Evolutionary conservation across 2,888 invertebrate genomes (phyloP).

Genomic region (Drosophila dives): DNA sequence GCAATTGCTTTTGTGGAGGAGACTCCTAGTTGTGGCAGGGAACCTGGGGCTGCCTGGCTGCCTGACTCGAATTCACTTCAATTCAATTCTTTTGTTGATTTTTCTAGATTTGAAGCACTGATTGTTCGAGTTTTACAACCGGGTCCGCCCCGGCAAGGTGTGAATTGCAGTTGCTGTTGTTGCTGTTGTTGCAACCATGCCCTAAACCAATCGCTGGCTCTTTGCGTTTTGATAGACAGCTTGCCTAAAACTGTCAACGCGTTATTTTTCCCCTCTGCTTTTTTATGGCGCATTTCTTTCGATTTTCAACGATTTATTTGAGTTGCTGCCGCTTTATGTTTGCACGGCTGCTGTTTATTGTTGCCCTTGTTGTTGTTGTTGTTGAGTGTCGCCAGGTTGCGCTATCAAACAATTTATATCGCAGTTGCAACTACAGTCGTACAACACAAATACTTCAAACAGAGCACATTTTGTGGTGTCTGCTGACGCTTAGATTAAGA

Average conservation of each 20-base stretch:
- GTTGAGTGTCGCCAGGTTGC: slow-evolving; percentile 41
- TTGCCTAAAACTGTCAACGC: slow-evolving; percentile 81
- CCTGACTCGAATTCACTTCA: slow-evolving; percentile 30
- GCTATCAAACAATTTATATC: slow-evolving; percentile 56
- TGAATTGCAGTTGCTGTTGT: slow-evolving; percentile 53
- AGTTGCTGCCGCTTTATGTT: slow-evolving; percentile 62
- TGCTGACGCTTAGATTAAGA: slow-evolving; percentile 73
- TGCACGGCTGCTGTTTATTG: slow-evolving; percentile 68
- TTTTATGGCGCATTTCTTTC: slow-evolving; percentile 74
- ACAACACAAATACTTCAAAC: background rate
- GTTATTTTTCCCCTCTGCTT: slow-evolving; percentile 34
- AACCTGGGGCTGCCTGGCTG: slow-evolving; percentile 4
- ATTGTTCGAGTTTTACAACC: slow-evolving; percentile 72
- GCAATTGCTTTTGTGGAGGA: slow-evolving; percentile 27
- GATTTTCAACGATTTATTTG: slow-evolving; percentile 77
- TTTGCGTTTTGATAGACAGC: slow-evolving; percentile 73
- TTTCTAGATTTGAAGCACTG: slow-evolving; percentile 78
- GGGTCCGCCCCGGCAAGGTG: slow-evolving; percentile 61
- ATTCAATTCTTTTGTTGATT: slow-evolving; percentile 74
- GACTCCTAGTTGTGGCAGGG: slow-evolving; percentile 4
- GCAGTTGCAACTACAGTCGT: slow-evolving; percentile 37
- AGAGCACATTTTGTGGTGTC: slow-evolving; percentile 12
- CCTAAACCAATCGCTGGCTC: slow-evolving; percentile 42
- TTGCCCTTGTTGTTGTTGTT: slow-evolving; percentile 23
- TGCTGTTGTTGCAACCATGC: slow-evolving; percentile 39